Conservation (phyloP, 2,797 vertebrate genomes). For the Megaceryle alcyon region DNA sequence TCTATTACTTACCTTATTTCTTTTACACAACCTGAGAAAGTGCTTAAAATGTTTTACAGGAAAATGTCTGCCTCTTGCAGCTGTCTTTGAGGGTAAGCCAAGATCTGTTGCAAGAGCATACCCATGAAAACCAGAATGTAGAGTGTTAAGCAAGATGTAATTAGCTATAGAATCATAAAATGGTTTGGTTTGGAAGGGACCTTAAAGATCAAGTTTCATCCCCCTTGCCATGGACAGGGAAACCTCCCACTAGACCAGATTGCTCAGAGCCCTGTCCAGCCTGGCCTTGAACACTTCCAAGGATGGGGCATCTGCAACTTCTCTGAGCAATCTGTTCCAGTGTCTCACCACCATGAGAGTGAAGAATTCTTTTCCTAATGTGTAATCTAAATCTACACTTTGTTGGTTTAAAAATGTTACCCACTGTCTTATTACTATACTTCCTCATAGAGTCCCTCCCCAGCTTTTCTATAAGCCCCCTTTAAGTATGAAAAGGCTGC, state of each 20-base stretch:
- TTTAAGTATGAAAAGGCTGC: background rate
- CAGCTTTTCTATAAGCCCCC: background rate
- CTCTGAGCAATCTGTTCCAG: background rate
- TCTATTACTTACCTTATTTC: background rate
- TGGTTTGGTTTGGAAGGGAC: background rate
- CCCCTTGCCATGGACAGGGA: background rate
- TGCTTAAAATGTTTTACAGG: background rate
- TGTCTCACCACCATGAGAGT: background rate
- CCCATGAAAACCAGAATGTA: rapidly evolving
- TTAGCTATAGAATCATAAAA: background rate
- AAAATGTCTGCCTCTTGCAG: background rate
- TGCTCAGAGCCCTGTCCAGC: background rate
- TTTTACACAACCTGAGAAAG: background rate
- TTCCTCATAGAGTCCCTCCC: no score
- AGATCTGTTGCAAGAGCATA: background rate
- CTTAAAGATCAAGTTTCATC: background rate
- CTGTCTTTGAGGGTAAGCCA: background rate
- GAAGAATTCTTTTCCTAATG: background rate
- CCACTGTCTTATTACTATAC: no score
- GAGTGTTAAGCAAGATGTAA: background rate
- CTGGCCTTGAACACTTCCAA: no score
- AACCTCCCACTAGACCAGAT: background rate
- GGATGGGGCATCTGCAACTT: background rate
- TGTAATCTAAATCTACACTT: background rate
- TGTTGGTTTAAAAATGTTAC: background rate